Percentiles rank a stretch among this genome's conserved stretches.
Evolutionary conservation across 30 jellyfish, hydroid and myxozoan genomes (phyloP).

Genomic region (Mastigias papua): DNA sequence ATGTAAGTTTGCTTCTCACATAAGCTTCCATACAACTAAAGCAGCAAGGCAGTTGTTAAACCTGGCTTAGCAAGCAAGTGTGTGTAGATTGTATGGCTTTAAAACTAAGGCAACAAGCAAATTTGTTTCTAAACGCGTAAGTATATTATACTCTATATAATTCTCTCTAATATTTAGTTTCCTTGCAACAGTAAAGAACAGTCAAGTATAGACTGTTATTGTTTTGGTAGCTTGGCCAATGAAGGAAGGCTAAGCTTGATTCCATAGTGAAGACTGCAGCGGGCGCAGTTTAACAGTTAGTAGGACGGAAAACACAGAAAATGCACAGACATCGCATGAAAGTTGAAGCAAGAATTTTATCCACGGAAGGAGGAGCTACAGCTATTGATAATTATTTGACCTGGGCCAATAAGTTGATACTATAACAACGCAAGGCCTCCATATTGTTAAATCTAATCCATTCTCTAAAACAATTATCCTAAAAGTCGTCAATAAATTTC

Average conservation of each 20-base stretch:
- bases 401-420: slow-evolving; percentile 70
- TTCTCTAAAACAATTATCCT: slow-evolving; percentile 50
- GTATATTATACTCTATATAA: not conserved
- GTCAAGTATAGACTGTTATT: not conserved
- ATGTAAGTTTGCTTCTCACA: too few species aligned
- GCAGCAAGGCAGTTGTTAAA: not conserved
- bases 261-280: slow-evolving; percentile 25
- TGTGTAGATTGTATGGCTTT: not conserved
- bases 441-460: slow-evolving; percentile 42
- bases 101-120: slow-evolving; percentile 8
- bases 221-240: slow-evolving; percentile 25
- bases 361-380: slow-evolving; percentile 57
- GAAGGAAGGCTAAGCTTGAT: slow-evolving; percentile 2
- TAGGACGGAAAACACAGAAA: slow-evolving; percentile 18
- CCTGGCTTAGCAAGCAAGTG: not conserved
- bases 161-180: not conserved
- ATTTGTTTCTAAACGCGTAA: slow-evolving; percentile 4
- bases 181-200: slow-evolving; percentile 14
- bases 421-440: slow-evolving; percentile 47
- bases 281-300: slow-evolving; percentile 29
- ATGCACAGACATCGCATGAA: not conserved
- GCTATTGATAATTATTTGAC: slow-evolving; percentile 57
- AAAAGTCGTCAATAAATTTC: slow-evolving; percentile 61
- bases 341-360: slow-evolving; percentile 16
- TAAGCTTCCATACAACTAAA: too few species aligned